These are phyloP conservation scores for Cantharis flavilabris DNA, from an alignment of 2,888 invertebrate species.

Conservation along the genomic window DNA sequence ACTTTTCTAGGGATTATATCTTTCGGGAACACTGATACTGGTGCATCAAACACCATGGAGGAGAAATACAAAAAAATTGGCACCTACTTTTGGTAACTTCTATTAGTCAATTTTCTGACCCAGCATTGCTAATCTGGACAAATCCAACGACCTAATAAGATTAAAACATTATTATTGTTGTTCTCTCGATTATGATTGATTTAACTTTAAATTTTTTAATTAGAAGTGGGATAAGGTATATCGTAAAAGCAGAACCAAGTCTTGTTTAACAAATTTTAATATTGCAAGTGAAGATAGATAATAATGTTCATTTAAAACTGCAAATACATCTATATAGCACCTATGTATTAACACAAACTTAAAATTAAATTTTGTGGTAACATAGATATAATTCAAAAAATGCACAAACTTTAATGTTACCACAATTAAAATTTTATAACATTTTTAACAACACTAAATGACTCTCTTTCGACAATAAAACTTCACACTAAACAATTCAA, in stretches of 20 bases:
- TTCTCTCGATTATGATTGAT: too few species aligned
- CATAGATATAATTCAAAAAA: not conserved
- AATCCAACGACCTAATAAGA: too few species aligned
- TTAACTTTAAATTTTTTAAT: too few species aligned
- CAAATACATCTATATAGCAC: constrained; percentile 1
- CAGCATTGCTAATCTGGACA: too few species aligned
- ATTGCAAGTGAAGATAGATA: not conserved
- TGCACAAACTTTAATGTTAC: not conserved
- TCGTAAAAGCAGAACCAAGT: not conserved
- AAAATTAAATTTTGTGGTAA: not conserved
- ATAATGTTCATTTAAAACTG: not conserved
- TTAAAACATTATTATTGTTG: too few species aligned
- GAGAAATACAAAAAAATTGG: too few species aligned
- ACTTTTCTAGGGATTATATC: too few species aligned
- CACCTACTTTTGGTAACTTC: too few species aligned
- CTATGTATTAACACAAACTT: not conserved
- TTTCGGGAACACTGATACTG: too few species aligned
- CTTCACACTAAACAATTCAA: not conserved
- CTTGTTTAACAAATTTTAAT: constrained; percentile 1
- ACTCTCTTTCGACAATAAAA: not conserved
- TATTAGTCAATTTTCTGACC: too few species aligned
- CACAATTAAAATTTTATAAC: not conserved
- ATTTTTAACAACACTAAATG: not conserved
- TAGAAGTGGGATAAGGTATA: not conserved
- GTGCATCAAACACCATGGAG: too few species aligned